Evolutionary conservation across 1,140 invertebrate species (phyloP), one percentile per base, ranked within the genome.

Genomic region (Habropoda laboriosa): DNA sequence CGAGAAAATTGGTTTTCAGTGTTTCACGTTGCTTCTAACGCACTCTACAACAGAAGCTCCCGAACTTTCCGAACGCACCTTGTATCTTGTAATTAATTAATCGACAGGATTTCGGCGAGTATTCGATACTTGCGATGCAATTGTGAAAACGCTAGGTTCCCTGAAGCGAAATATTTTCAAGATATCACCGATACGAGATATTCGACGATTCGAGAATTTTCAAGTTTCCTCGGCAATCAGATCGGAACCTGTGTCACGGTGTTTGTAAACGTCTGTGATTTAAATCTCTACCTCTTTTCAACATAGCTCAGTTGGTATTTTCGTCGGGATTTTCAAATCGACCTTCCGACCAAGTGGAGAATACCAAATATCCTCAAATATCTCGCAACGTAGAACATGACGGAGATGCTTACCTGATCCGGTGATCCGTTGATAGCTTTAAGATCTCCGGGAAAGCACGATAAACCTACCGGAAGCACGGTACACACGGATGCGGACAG

Each of bases 371-470:
- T 27, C 6, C 4, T 7, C 10, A 0, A 24, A 53, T 53, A 24
- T 10, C n/a, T 53, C 8, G 8, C 10, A 30, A n/a, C 27, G 10
- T 12, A 3, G 30, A 35, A 66, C 21, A 12, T 1, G 63, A 45
- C 18, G 2, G 30, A 8, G 21, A 42, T n/a, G 10, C 67, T 49
- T 71, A 77, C 75, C 75, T 49, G n/a, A 49, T n/a, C 30, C 27
- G 10, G 42, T 12, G 47, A 45, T 67, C 61, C 35, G 21, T 58
- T 32, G 13, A 18, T 21, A 10, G 40, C 12, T 51, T 57, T 13
- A 38, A n/a, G 27, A 21, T 35, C 27, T n/a, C 21, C 49, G 16
- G 40, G 13, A 27, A 7, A 38, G 38, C 13, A 13, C 13, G 16
- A 10, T 13, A 30, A 45, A 16, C 3, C 40, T 47, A 35, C 40